Base-by-base conservation (phyloP, 2,888 invertebrate species). In the Aspidapion aeneum region DNA sequence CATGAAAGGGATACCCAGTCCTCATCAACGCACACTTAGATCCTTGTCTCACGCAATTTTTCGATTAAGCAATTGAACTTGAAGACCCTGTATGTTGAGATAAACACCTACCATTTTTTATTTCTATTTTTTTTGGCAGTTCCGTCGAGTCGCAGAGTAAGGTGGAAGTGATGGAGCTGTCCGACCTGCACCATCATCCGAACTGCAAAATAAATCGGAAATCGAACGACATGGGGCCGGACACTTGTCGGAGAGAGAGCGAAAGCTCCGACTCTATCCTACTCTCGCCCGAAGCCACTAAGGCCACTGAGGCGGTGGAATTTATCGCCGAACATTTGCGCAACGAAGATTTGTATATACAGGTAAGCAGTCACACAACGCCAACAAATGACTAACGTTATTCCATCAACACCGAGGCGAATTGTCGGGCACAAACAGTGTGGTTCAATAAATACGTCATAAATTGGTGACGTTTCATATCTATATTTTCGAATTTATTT, bases 251-350 rank as follows among this genome's bases (percentile, higher is more conserved):
- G 60, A 84, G 95, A 67, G 94, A 94, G 76, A 94, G 94, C 60
- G 94, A 95, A 77, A 93, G 93, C 75, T 94, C 94, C 0, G 96
- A 96, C 77, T 93, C 94, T 2, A 87, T 95, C 64, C 84, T 96
- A 58, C 84, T 96, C 60, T 94, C 94, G 18, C 94, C 96, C 0
- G 96, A 96, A 82, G 96, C 96, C 60, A 90, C 94, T 76, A 91
- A 97, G 82, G 96, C 96, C 57, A 96, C 97, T 18, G 97, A 98
- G 81, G 98, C 98, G 1, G 96, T 99, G 18, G 96, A 97, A 80
- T 98, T 98, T 80, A 98, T 99, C 71, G 97, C 98, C 22, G 96
- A 97, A 79, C 98, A 99, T 85, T 86, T 98, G 74, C 89, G 96
- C 72, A 96, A 96, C 79, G 98, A 98, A 82, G 98, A 98, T 84